Conservation (phyloP, 2,888 invertebrate genomes). For the Drosophila diplacantha region DNA sequence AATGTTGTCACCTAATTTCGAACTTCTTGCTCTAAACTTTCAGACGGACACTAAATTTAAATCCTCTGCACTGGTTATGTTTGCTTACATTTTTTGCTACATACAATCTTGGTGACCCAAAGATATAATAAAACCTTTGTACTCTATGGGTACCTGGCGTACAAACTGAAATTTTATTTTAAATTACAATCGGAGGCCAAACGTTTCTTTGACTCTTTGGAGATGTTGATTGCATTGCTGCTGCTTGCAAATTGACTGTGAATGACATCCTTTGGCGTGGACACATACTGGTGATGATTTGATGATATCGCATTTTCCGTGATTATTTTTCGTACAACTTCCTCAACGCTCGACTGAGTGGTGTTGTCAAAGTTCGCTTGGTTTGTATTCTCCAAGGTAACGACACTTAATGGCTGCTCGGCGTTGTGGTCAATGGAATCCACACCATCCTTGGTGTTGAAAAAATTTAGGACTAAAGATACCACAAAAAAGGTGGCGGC, state of each 20-base stretch:
- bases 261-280: constrained; percentile 22
- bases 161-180: constrained; percentile 13
- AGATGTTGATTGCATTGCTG: constrained; percentile 16
- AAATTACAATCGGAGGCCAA: constrained; percentile 28
- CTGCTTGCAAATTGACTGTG: constrained; percentile 11
- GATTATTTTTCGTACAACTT: constrained; percentile 53
- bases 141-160: neutral
- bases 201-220: constrained; percentile 20
- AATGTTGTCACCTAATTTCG: too few relatives aligned
- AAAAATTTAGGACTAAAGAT: constrained; percentile 83
- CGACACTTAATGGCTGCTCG: constrained; percentile 41
- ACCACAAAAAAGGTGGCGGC: constrained; percentile 95
- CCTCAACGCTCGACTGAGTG: constrained; percentile 33
- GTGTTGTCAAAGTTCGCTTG: constrained; percentile 29
- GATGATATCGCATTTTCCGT: constrained; percentile 29
- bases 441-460: constrained; percentile 39
- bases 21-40: too few relatives aligned
- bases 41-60: too few relatives aligned
- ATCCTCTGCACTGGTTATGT: too few relatives aligned
- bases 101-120: too few relatives aligned
- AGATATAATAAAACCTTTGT: neutral
- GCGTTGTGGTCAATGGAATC: constrained; percentile 38
- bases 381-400: constrained; percentile 50
- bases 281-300: constrained; percentile 8
- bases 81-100: too few relatives aligned